A percentile compares a stretch with the other conserved stretches of the same genome.
phyloP scores from a whole-genome alignment of 2,113 vertebrate species.

The Anhinga anhinga region DNA sequence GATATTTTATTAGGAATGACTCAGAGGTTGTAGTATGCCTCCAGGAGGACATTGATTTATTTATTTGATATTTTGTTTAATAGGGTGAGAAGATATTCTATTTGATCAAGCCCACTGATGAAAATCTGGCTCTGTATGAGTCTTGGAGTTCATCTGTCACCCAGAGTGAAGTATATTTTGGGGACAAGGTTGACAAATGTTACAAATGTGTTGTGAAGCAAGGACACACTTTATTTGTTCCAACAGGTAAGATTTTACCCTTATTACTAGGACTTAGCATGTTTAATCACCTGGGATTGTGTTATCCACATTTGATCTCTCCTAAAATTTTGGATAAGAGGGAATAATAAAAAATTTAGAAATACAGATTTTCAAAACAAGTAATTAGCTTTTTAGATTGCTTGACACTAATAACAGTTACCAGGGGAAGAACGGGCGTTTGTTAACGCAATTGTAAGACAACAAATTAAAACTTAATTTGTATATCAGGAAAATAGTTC shows the following conservation, averaged over 20 bases:
- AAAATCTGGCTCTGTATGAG: slow-evolving; percentile 96
- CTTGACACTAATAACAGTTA: neutral
- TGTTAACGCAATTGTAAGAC: neutral
- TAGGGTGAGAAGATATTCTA: slow-evolving; percentile 99
- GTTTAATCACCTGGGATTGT: neutral
- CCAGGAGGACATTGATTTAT: neutral
- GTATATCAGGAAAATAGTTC: neutral
- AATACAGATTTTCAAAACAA: neutral
- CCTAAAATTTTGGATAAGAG: neutral
- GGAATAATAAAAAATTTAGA: neutral
- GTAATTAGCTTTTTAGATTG: neutral
- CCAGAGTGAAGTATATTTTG: slow-evolving; percentile 98
- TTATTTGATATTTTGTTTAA: neutral
- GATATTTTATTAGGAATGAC: neutral
- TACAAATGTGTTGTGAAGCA: slow-evolving; percentile 90
- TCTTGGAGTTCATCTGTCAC: slow-evolving; percentile 97
- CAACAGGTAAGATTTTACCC: slow-evolving; percentile 82
- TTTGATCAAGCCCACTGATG: slow-evolving; percentile 93
- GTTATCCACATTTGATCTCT: neutral
- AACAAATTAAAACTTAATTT: neutral
- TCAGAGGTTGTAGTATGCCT: neutral
- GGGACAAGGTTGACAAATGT: slow-evolving; percentile 91
- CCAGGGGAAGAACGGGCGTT: neutral
- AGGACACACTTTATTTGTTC: slow-evolving; percentile 96
- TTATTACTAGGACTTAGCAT: neutral